Conservation (phyloP, 2,797 vertebrate genomes). For the Carcharodon carcharias region DNA sequence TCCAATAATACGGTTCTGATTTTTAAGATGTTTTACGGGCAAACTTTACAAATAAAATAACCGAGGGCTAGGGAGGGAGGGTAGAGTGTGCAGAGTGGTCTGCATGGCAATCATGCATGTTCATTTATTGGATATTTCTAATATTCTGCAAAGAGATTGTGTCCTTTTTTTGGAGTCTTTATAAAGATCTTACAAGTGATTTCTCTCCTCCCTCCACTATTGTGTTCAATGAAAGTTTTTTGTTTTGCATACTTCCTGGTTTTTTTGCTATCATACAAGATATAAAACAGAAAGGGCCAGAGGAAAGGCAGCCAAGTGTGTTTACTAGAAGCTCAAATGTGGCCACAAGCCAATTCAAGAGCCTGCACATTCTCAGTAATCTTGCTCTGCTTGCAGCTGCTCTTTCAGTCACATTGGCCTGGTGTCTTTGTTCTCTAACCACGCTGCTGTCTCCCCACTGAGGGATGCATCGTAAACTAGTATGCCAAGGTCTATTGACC, state of each 20-base stretch:
- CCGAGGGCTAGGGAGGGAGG: not conserved
- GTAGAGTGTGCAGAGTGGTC: slow-evolving; percentile 3
- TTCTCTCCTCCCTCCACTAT: not conserved
- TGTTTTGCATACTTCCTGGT: not conserved
- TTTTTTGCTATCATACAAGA: not conserved
- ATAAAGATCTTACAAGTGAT: slow-evolving; percentile 30
- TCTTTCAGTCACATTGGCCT: not conserved
- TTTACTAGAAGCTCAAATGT: not conserved
- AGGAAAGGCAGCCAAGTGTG: not conserved
- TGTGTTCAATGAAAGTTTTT: not conserved
- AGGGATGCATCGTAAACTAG: not conserved
- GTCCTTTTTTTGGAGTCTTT: slow-evolving; percentile 36
- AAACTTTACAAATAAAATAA: slow-evolving; percentile 16
- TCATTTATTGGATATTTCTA: slow-evolving; percentile 2
- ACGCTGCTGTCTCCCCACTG: not conserved
- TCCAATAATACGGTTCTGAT: slow-evolving; percentile 24
- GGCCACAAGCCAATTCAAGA: not conserved
- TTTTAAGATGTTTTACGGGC: slow-evolving; percentile 32
- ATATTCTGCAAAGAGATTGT: slow-evolving; percentile 1
- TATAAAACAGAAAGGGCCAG: not conserved
- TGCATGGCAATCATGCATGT: slow-evolving; percentile 33
- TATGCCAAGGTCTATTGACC: not conserved
- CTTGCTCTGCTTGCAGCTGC: not conserved
- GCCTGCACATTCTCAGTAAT: not conserved
- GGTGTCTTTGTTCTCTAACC: not conserved